These are phyloP conservation scores for Oncopeltus fasciatus DNA, from an alignment of 1,140 invertebrate species.

Conservation along the genomic window DNA sequence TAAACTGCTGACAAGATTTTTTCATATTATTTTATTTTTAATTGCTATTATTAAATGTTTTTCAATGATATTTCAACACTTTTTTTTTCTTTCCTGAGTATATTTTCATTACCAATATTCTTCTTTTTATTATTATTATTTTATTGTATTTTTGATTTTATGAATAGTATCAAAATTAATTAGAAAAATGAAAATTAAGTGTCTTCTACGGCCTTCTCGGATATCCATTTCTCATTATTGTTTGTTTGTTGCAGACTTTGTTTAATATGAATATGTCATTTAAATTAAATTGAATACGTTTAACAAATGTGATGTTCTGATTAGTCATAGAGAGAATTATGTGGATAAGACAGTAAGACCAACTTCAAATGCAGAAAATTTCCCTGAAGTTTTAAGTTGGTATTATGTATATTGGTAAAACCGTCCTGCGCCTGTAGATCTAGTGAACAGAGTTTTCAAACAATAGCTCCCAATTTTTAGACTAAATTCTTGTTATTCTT, in stretches of 20 bases:
- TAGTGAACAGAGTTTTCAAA: constrained; percentile 10
- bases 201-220: too few species aligned
- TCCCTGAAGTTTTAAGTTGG: constrained; percentile 17
- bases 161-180: too few species aligned
- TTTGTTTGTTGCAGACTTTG: constrained; percentile 7
- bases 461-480: constrained; percentile 13
- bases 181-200: too few species aligned
- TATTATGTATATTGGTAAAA: constrained; percentile 5
- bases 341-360: constrained; percentile 13
- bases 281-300: constrained; percentile 11
- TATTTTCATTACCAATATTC: background rate
- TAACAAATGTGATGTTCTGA: constrained; percentile 15
- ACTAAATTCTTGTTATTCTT: constrained; percentile 10
- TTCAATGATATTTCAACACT: too few species aligned
- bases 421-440: constrained; percentile 20
- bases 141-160: too few species aligned
- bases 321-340: constrained; percentile 16
- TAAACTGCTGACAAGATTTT: too few species aligned
- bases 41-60: too few species aligned
- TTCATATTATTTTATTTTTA: too few species aligned
- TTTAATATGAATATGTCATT: background rate
- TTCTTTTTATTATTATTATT: too few species aligned
- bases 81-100: too few species aligned
- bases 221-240: constrained; percentile 3
- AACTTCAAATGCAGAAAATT: constrained; percentile 13